Evolutionary conservation across 2,888 invertebrate species (phyloP), one percentile per base, ranked within the genome.

Genomic region (Hipparchia semele): DNA sequence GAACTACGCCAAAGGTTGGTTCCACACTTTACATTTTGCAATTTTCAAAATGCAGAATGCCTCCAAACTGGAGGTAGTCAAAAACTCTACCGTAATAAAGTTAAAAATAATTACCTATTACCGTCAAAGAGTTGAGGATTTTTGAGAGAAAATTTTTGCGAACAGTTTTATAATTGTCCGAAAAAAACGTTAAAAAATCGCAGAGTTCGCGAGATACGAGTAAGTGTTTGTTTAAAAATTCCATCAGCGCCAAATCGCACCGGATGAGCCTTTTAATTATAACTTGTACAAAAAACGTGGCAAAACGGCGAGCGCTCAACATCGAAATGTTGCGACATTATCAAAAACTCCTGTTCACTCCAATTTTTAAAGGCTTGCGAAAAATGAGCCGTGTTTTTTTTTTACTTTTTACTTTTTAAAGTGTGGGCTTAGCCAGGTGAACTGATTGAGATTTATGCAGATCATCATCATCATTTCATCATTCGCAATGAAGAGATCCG

Each of bases 191-290:
- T 33, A 9, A 39, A 70, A 72, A 62, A 73, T 67, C 45, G 68
- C 58, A 70, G 70, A 13, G 33, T 9, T 60, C 12, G 70, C 59
- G 53, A 23, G 59, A 7, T 56, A 72, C 6, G 12, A 59, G 45
- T 59, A 64, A 69, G 59, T 54, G 65, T 68, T 70, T 73, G 71
- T 74, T 79, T 76, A 68, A 77, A 79, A 79, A 79, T 77, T 77
- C 78, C 76, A 78, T 79, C 73, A 79, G 71, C 73, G 73, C 58
- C 49, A 62, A 72, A 76, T 72, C 61, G 72, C 73, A 73, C 60
- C 65, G 70, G 72, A 66, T 76, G 76, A 75, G 73, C 71, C 71
- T 74, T 77, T 77, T 71, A 77, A 76, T 77, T 77, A 76, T 74
- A 74, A 74, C 73, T 71, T 72, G 73, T 10, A 65, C 54, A 75